These are phyloP conservation scores for Oxycera nigricornis DNA, from an alignment of 2,888 invertebrate species.

Conservation along the genomic window DNA sequence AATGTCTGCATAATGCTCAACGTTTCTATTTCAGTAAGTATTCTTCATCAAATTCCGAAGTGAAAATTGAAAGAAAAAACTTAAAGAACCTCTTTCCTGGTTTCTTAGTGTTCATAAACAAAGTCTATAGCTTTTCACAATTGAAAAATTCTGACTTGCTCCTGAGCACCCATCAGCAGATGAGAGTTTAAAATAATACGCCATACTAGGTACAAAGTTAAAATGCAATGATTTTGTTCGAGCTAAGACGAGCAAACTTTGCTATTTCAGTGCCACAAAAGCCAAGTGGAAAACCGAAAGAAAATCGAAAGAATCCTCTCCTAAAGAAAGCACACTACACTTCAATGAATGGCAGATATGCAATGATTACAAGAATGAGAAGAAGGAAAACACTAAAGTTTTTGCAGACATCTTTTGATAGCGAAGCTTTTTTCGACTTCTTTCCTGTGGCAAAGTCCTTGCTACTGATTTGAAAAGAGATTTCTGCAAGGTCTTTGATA, in stretches of 20 bases:
- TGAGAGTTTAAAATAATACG: constrained; percentile 12
- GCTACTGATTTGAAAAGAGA: background rate
- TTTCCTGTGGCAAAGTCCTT: background rate
- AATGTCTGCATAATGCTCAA: too few relatives aligned
- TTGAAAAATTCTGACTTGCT: background rate
- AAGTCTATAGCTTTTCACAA: background rate
- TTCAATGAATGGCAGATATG: background rate
- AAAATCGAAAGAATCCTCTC: background rate
- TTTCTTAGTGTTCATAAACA: background rate
- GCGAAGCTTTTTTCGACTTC: background rate
- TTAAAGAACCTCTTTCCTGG: background rate
- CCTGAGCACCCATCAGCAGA: background rate
- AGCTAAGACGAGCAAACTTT: background rate
- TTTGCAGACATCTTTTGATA: background rate
- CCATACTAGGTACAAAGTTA: background rate
- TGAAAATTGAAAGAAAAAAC: background rate
- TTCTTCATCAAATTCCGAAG: too few relatives aligned
- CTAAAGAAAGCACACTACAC: background rate
- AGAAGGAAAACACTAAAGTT: background rate
- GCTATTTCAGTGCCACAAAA: background rate
- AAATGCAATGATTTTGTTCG: background rate
- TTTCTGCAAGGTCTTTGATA: background rate
- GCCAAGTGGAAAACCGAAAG: background rate
- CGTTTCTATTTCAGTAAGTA: too few relatives aligned
- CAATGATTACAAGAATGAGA: background rate